Percentiles rank a stretch among this genome's conserved stretches.
Conservation (phyloP, 2,888 invertebrate genomes). For the Phyto melanocephala region DNA sequence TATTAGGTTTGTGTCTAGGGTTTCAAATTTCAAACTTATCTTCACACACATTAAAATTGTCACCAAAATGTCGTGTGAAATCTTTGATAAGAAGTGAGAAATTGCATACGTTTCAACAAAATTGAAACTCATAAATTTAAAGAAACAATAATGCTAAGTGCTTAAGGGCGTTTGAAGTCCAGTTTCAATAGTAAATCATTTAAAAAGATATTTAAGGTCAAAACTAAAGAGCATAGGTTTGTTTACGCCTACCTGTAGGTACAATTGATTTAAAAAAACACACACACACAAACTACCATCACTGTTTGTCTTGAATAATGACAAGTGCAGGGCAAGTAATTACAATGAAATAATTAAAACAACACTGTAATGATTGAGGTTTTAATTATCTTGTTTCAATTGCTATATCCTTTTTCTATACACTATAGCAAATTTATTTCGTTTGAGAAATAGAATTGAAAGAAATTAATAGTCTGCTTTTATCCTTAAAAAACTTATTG, state of each 20-base stretch:
- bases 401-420: not conserved
- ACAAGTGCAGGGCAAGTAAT: conserved; percentile 50
- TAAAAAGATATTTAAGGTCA: not conserved
- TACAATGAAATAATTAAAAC: conserved; percentile 5
- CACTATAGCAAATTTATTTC: conserved; percentile 19
- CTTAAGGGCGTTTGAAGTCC: conserved; percentile 24
- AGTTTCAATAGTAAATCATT: not conserved
- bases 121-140: not conserved
- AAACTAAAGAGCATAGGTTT: not conserved
- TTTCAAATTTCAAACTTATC: too few relatives aligned
- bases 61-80: conserved; percentile 64
- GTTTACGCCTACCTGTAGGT: conserved; percentile 31
- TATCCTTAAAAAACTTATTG: not conserved
- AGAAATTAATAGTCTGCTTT: not conserved
- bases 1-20: too few relatives aligned
- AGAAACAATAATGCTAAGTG: not conserved
- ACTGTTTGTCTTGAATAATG: conserved; percentile 2
- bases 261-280: not conserved
- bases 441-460: not conserved
- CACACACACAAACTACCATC: not conserved
- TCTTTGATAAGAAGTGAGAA: conserved; percentile 65
- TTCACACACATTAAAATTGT: conserved; percentile 50
- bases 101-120: conserved; percentile 28
- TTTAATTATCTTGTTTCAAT: conserved; percentile 44
- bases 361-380: not conserved